A percentile compares a stretch with the other conserved stretches of the same genome.
Evolutionary conservation across 2,888 invertebrate genomes (phyloP).

Genomic region (Neuroscelio doddi): DNA sequence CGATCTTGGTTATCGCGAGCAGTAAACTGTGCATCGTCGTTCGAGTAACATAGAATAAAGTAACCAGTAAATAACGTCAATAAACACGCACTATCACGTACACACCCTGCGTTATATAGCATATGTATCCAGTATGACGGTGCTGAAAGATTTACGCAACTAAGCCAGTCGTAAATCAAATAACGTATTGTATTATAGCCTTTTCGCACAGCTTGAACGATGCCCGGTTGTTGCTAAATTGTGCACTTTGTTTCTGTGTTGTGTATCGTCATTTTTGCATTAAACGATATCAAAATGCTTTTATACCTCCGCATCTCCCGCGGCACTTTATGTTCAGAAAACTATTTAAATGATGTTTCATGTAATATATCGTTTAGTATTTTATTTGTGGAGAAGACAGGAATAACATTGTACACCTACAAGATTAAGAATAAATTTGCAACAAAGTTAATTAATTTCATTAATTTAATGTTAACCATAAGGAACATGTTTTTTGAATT

Average conservation of each 20-base stretch:
- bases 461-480: too few species aligned
- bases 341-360: too few species aligned
- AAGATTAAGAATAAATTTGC: too few species aligned
- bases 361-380: too few species aligned
- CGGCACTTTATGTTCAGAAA: too few species aligned
- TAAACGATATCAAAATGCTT: constrained; percentile 41
- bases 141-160: constrained; percentile 46
- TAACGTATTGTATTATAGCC: constrained; percentile 39
- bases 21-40: constrained; percentile 28
- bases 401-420: too few species aligned
- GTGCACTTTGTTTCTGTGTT: constrained; percentile 43
- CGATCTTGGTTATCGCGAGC: constrained; percentile 18
- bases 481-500: too few species aligned
- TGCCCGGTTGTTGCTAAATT: constrained; percentile 30
- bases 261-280: constrained; percentile 41
- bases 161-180: constrained; percentile 39
- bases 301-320: too few species aligned
- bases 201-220: constrained; percentile 22
- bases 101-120: constrained; percentile 19
- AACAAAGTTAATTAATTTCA: too few species aligned
- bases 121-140: constrained; percentile 25
- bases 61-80: constrained; percentile 39
- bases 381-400: too few species aligned
- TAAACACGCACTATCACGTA: constrained; percentile 41
- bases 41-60: constrained; percentile 1